phyloP scores from a whole-genome alignment of 2,797 vertebrate genomes.

The Neosilurus mollespiculum region DNA sequence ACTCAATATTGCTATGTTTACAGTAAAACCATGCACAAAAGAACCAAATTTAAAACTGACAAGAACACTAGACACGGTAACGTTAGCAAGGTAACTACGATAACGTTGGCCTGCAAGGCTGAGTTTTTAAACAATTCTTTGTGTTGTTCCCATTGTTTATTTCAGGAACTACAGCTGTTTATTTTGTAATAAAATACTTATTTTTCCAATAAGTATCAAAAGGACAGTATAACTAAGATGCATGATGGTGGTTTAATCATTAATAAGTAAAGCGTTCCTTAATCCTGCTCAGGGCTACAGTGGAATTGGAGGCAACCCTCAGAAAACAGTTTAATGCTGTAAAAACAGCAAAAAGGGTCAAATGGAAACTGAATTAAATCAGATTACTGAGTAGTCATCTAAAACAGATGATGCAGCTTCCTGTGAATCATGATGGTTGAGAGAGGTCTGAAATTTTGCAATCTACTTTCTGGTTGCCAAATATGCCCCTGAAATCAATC shows the following conservation, averaged over 20 bases:
- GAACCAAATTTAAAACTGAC: background rate
- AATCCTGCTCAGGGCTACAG: background rate
- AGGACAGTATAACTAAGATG: background rate
- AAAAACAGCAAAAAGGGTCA: background rate
- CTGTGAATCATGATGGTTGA: conserved; percentile 8
- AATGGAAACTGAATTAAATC: background rate
- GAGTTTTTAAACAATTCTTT: background rate
- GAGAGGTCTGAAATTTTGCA: background rate
- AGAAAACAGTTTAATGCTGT: background rate
- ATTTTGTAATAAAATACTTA: background rate
- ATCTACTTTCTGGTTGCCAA: background rate
- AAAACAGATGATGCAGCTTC: background rate
- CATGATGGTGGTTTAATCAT: background rate
- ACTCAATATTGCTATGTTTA: background rate
- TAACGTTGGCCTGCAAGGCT: background rate
- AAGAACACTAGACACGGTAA: background rate
- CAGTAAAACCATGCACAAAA: background rate
- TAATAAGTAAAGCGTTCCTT: background rate
- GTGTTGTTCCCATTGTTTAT: background rate
- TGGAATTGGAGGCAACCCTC: background rate
- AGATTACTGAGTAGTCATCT: background rate
- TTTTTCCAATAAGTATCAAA: background rate
- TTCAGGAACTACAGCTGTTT: background rate
- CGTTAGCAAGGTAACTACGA: background rate
- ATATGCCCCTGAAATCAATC: background rate